Evolutionary conservation across 2,797 vertebrate genomes (phyloP).

Genomic region (Muscicapa striata): DNA sequence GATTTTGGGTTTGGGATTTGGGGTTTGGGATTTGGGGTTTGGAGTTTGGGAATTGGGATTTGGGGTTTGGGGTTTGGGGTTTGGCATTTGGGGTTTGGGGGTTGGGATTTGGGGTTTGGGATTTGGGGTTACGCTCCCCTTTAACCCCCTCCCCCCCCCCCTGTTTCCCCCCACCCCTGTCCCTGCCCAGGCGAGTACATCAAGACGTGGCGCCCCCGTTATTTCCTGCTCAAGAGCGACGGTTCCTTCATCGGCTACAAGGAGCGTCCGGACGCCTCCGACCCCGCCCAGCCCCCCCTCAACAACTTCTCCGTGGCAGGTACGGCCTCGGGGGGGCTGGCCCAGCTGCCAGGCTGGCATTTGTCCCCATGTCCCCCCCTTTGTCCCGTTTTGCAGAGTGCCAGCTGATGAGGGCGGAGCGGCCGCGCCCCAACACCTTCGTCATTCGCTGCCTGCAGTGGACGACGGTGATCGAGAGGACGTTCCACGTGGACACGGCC

Average conservation of each 20-base stretch:
- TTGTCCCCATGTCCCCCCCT: neutral
- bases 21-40: too few relatives aligned
- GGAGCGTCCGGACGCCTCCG: slow-evolving; percentile 87
- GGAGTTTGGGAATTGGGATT: too few relatives aligned
- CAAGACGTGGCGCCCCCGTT: slow-evolving; percentile 82
- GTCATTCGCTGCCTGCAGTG: slow-evolving; percentile 97
- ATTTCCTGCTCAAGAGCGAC: slow-evolving; percentile 93
- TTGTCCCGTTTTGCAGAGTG: too few relatives aligned
- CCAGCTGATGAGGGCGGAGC: slow-evolving; percentile 90
- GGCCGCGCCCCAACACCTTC: slow-evolving; percentile 92
- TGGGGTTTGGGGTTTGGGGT: too few relatives aligned
- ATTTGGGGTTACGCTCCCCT: too few relatives aligned
- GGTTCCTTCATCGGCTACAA: slow-evolving; percentile 97
- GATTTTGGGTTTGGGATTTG: too few relatives aligned
- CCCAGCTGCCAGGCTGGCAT: neutral
- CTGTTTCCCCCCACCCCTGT: too few relatives aligned
- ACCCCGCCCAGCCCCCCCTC: slow-evolving; percentile 86
- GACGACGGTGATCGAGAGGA: slow-evolving; percentile 90
- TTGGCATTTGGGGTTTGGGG: too few relatives aligned
- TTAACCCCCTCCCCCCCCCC: too few relatives aligned
- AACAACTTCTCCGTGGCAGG: slow-evolving; percentile 97
- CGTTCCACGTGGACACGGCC: too few relatives aligned
- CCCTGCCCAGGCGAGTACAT: too few relatives aligned
- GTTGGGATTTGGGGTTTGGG: too few relatives aligned
- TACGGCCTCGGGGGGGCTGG: slow-evolving; percentile 9